Base-by-base conservation (phyloP, 2,113 vertebrate species). In the Columba janthina region DNA sequence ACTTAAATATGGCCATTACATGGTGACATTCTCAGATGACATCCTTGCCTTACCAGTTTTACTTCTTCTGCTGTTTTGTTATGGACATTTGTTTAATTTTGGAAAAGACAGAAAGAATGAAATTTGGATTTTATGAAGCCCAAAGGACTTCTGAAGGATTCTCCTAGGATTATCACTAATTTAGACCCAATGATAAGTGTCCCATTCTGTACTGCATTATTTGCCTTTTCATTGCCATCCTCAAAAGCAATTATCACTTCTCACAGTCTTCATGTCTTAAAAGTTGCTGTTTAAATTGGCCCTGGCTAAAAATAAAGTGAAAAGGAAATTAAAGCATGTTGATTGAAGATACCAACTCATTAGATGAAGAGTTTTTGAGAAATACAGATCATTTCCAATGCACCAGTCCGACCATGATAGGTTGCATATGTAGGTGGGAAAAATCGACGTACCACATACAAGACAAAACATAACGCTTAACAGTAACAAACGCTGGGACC, bases 171-270 rank as follows among this genome's bases (percentile, higher is more conserved):
- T 92, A 48, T 20, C 34, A 44, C 51, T 88, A 80, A 77, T 88
- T 80, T 62, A 73, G 64, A 80, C n/a, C 58, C 21, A 53, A 60
- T n/a, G 20, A 4, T 46, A 93, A 91, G 44, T 50, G 44, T 69
- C 53, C 54, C 48, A 78, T 89, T 96, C 74, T 72, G 26, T 69
- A 85, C 57, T 69, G 50, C 58, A 58, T 91, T 94, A 83, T 80
- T 85, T 73, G 60, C 58, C 50, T 93, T 95, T 79, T 88, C 76
- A 62, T 74, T 88, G 72, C 64, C 51, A 62, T 92, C 67, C 82
- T 86, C 72, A 90, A 83, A 92, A 90, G 50, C 67, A 92, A 77
- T 90, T 93, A 80, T 9, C 36, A 38, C 29, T 91, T 87, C 62
- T 79, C 20, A 66, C 19, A 70, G 58, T 66, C 71, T 84, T 66